A percentile compares a stretch with the other conserved stretches of the same genome.
phyloP scores from a whole-genome alignment of 2,797 vertebrate genomes.

The Poliocrania exsul region DNA sequence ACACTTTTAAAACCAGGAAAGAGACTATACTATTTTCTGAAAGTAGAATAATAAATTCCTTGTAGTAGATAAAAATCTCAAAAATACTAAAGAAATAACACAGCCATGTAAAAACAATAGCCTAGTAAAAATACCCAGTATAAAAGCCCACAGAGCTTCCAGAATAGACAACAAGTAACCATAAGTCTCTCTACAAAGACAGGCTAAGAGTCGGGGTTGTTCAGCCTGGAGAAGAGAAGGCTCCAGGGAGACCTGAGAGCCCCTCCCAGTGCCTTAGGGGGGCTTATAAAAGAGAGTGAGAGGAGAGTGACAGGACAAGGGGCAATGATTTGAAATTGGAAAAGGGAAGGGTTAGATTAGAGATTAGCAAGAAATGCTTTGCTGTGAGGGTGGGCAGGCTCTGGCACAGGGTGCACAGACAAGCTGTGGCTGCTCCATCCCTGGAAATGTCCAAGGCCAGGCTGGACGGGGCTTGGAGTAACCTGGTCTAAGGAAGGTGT shows the following conservation, averaged over 20 bases:
- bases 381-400: neutral
- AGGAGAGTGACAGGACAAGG: no score
- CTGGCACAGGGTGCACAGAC: fast-evolving
- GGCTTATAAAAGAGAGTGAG: no score
- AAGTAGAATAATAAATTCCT: neutral
- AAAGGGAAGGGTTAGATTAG: neutral
- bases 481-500: neutral
- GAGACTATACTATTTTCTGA: neutral
- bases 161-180: fast-evolving
- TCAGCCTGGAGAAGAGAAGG: neutral
- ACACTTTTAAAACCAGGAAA: neutral
- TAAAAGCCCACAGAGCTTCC: neutral
- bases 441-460: neutral
- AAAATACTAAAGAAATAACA: neutral
- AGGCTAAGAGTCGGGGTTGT: neutral
- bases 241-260: neutral
- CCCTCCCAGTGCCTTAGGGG: neutral
- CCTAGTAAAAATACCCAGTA: neutral
- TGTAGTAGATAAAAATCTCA: neutral
- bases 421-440: fast-evolving
- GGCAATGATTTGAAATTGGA: fast-evolving
- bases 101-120: neutral
- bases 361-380: neutral
- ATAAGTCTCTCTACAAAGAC: neutral
- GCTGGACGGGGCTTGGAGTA: fast-evolving